Conservation (phyloP, 2,797 vertebrate species). For the Enoplosus armatus region DNA sequence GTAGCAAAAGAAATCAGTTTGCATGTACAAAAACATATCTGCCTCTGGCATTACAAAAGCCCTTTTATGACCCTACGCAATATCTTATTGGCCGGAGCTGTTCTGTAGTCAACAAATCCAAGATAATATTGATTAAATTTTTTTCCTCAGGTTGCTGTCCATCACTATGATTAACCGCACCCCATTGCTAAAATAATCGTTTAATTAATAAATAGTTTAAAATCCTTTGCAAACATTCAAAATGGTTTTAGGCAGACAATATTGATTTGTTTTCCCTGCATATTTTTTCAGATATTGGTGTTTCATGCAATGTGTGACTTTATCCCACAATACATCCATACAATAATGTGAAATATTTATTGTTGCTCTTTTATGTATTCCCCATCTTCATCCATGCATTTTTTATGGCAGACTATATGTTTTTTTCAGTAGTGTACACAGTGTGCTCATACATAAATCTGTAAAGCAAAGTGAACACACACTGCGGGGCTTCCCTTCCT, state of each 20-base stretch:
- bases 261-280: slow-evolving; percentile 15
- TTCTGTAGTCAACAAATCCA: slow-evolving; percentile 13
- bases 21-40: slow-evolving; percentile 30
- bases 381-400: slow-evolving; percentile 6
- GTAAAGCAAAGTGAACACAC: slow-evolving; percentile 35
- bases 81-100: not conserved
- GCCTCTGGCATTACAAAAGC: slow-evolving; percentile 10
- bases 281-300: not conserved
- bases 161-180: not conserved
- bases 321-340: not conserved
- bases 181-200: slow-evolving; percentile 13
- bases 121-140: not conserved
- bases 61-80: not conserved
- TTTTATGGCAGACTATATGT: slow-evolving; percentile 31
- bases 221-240: not conserved
- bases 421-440: slow-evolving; percentile 24
- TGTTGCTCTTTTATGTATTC: slow-evolving; percentile 14
- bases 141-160: not conserved
- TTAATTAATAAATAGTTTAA: not conserved
- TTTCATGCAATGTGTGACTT: not conserved
- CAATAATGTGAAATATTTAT: not conserved
- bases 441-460: slow-evolving; percentile 53
- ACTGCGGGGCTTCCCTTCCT: not conserved
- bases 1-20: slow-evolving; percentile 37
- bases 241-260: slow-evolving; percentile 8